phyloP scores from a whole-genome alignment of 1,140 invertebrate genomes.

The Neodiprion pinetum region DNA sequence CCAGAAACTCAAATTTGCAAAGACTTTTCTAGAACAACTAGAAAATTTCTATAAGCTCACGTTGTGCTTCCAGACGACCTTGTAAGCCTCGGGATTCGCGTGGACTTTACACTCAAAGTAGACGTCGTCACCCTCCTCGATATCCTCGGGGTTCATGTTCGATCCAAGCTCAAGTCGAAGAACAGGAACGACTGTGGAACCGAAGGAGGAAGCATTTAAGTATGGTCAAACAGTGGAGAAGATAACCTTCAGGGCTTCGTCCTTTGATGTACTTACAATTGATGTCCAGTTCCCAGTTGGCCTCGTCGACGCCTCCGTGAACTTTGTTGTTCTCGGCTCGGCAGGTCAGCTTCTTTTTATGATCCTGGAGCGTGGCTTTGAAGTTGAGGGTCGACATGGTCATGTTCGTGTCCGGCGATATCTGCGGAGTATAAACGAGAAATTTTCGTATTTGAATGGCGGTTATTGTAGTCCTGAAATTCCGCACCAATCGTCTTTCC shows the following conservation, averaged over 20 bases:
- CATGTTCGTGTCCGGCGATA: conserved; percentile 79
- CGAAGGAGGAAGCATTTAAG: conserved; percentile 38
- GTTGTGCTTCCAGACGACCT: conserved; percentile 91
- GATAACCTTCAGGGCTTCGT: neutral
- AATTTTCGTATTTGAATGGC: conserved; percentile 13
- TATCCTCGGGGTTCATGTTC: conserved; percentile 86
- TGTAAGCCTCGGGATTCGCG: conserved; percentile 85
- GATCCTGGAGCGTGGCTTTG: conserved; percentile 76
- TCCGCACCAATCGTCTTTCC: neutral
- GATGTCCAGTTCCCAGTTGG: conserved; percentile 80
- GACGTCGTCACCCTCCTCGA: conserved; percentile 89
- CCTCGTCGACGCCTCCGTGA: conserved; percentile 75
- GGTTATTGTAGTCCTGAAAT: conserved; percentile 15
- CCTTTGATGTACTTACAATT: conserved; percentile 74
- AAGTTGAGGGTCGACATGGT: conserved; percentile 80
- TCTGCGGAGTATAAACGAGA: conserved; percentile 59
- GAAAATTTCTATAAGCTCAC: conserved; percentile 68
- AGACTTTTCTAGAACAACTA: no score
- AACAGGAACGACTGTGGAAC: conserved; percentile 75
- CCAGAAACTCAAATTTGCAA: no score
- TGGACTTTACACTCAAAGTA: conserved; percentile 89
- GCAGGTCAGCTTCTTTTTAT: conserved; percentile 80
- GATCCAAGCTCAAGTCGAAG: conserved; percentile 77
- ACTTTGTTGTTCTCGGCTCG: conserved; percentile 81
- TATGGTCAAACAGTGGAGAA: neutral